Conservation (phyloP, 1,140 invertebrate genomes). For the Drosophila melanica region DNA sequence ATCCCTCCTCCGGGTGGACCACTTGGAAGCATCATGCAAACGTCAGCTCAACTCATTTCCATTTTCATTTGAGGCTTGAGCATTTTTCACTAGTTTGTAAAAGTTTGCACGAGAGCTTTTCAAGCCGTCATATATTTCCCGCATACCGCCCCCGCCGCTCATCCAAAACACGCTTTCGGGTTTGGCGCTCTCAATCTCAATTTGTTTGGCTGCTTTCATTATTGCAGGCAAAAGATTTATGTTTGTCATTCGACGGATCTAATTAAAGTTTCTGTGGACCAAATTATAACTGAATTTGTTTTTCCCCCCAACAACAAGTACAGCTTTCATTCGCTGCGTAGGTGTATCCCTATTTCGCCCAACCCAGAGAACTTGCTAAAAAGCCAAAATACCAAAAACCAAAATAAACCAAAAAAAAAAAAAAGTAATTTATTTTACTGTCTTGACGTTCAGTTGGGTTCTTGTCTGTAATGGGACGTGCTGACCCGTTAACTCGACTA, state of each 20-base stretch:
- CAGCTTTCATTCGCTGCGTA: constrained; percentile 12
- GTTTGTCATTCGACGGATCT: constrained; percentile 78
- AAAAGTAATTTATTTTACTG: constrained; percentile 77
- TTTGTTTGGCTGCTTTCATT: constrained; percentile 71
- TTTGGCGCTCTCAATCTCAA: constrained; percentile 44
- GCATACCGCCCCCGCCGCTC: background rate
- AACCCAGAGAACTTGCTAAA: constrained; percentile 48
- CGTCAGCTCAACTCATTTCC: constrained; percentile 75
- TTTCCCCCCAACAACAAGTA: constrained; percentile 32
- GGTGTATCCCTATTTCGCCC: constrained; percentile 68
- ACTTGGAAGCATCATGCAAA: constrained; percentile 10
- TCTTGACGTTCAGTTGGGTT: constrained; percentile 35
- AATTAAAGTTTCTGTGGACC: constrained; percentile 74
- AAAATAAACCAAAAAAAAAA: constrained; percentile 58
- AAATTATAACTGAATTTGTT: constrained; percentile 62
- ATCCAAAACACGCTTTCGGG: constrained; percentile 25
- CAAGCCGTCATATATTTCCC: constrained; percentile 1
- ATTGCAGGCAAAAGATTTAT: constrained; percentile 77
- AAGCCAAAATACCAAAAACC: constrained; percentile 15
- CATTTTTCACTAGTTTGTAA: constrained; percentile 65
- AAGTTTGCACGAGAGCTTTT: constrained; percentile 73
- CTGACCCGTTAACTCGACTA: constrained; percentile 67
- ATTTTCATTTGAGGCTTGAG: constrained; percentile 69
- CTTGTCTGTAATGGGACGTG: constrained; percentile 69
- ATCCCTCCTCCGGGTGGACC: background rate